Percentiles rank a stretch among this genome's conserved stretches.
phyloP scores from a whole-genome alignment of 2,888 invertebrate genomes.

The Synergus umbraculus region DNA sequence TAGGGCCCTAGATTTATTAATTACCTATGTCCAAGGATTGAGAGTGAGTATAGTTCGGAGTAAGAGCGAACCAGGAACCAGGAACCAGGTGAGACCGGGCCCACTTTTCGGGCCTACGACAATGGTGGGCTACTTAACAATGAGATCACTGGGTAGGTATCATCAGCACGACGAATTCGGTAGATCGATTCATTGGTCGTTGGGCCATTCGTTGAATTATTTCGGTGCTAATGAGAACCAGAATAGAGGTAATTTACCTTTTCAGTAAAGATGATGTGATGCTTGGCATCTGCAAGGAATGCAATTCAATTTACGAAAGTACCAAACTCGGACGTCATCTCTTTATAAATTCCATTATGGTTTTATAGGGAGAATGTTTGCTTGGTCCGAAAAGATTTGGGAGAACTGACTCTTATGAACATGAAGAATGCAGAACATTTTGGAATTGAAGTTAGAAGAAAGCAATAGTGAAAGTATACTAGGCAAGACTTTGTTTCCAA shows the following conservation, averaged over 20 bases:
- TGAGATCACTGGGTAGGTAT: slow-evolving; percentile 70
- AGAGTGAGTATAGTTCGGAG: background rate
- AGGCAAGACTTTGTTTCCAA: too few species aligned
- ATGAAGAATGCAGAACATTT: too few species aligned
- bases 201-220: background rate
- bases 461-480: too few species aligned
- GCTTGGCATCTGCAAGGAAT: background rate
- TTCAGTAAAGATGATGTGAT: background rate
- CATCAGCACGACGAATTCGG: slow-evolving; percentile 68
- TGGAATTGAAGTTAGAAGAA: too few species aligned
- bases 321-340: background rate
- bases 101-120: slow-evolving; percentile 68
- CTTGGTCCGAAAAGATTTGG: too few species aligned
- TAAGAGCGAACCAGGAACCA: slow-evolving; percentile 47
- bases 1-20: background rate
- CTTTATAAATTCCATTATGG: too few species aligned
- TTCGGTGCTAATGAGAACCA: slow-evolving; percentile 27
- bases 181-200: slow-evolving; percentile 53
- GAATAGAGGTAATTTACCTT: background rate
- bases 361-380: too few species aligned
- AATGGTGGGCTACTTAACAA: slow-evolving; percentile 75
- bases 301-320: background rate
- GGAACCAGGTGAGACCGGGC: slow-evolving; percentile 47
- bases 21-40: background rate
- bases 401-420: too few species aligned